phyloP scores from a whole-genome alignment of 2,888 invertebrate genomes.

The Ellobium chinense region DNA sequence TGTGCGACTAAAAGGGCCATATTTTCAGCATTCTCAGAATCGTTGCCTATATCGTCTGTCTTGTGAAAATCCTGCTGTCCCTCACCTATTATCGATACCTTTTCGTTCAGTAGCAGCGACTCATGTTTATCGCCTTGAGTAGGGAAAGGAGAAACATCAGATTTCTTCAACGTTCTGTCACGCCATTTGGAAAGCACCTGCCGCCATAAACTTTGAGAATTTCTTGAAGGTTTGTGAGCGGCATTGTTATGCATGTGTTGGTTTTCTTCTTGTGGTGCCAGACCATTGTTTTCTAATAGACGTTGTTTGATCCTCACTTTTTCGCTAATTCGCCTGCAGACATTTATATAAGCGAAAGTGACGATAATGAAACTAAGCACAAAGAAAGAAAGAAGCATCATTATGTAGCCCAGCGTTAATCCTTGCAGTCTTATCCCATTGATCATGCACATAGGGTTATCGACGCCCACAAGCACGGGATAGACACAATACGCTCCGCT shows the following conservation, averaged over 20 bases:
- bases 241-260: not conserved
- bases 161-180: not conserved
- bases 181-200: not conserved
- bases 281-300: constrained; percentile 5
- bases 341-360: constrained; percentile 53
- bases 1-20: too few species aligned
- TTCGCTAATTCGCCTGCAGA: constrained; percentile 10
- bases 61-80: too few species aligned
- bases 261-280: not conserved
- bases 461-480: not conserved
- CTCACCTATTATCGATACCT: too few species aligned
- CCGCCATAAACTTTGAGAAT: not conserved
- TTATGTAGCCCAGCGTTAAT: not conserved
- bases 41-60: too few species aligned
- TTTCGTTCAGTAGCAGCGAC: too few species aligned
- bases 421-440: not conserved
- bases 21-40: too few species aligned
- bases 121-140: too few species aligned
- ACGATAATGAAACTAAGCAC: constrained; percentile 54
- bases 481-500: not conserved
- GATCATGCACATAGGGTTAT: not conserved
- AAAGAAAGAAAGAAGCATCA: not conserved
- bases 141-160: too few species aligned
- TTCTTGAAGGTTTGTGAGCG: too few species aligned
- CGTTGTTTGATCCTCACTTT: constrained; percentile 25